A percentile compares a stretch with the other conserved stretches of the same genome.
Evolutionary conservation across 2,797 vertebrate species (phyloP).

Genomic region (Thamnophis elegans): DNA sequence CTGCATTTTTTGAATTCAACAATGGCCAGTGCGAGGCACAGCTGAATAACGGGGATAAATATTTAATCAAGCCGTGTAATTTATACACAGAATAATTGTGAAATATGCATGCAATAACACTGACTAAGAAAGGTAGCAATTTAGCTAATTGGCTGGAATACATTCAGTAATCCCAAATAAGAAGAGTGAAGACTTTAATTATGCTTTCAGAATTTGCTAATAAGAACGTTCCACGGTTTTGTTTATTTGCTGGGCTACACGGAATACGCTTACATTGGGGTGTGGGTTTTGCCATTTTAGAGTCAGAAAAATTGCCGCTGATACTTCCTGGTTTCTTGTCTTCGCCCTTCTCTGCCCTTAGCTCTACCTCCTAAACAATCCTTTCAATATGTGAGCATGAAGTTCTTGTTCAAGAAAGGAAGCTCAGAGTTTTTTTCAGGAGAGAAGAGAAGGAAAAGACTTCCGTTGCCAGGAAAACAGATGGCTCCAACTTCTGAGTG

Average conservation of each 20-base stretch:
- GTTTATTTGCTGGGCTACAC: neutral
- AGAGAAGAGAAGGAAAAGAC: neutral
- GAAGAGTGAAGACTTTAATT: conserved; percentile 28
- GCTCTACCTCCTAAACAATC: neutral
- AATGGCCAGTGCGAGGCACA: neutral
- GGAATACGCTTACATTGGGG: neutral
- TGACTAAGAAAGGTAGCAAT: conserved; percentile 1
- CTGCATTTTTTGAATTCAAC: neutral
- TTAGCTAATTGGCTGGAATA: conserved; percentile 20
- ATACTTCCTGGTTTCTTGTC: neutral
- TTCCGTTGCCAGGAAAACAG: neutral
- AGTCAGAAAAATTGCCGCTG: neutral
- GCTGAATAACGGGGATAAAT: conserved; percentile 21
- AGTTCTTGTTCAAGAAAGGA: neutral
- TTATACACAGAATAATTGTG: conserved; percentile 20
- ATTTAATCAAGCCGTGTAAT: conserved; percentile 27
- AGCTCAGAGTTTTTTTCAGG: neutral
- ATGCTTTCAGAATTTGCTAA: conserved; percentile 30
- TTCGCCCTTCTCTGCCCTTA: neutral
- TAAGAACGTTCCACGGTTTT: neutral
- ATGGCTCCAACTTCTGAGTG: neutral
- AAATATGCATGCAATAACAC: conserved; percentile 20
- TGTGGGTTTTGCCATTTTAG: neutral
- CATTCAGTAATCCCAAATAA: conserved; percentile 8
- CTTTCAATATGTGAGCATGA: neutral